A percentile compares a stretch with the other conserved stretches of the same genome.
phyloP scores from a whole-genome alignment of 1,140 invertebrate genomes.

The Papilio xuthus region DNA sequence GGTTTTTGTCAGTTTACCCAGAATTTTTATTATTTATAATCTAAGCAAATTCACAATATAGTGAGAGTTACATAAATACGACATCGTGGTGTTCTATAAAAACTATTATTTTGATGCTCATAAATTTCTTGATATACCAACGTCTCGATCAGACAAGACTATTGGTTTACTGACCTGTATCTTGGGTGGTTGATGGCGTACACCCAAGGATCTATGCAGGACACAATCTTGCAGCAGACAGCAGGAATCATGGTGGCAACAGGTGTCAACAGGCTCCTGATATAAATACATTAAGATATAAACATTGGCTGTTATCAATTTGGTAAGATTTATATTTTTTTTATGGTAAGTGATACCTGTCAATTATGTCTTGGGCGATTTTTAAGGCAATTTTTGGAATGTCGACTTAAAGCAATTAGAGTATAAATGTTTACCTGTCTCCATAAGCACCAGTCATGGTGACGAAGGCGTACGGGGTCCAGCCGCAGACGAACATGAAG shows the following conservation, averaged over 20 bases:
- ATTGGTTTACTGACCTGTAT: conserved; percentile 81
- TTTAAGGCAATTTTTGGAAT: not conserved
- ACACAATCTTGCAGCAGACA: conserved; percentile 86
- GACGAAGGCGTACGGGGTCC: conserved; percentile 89
- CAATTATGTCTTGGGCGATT: not conserved
- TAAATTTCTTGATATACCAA: not conserved
- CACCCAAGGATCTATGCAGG: conserved; percentile 90
- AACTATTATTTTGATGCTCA: not conserved
- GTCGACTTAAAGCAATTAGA: too few relatives aligned
- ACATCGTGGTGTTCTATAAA: too few relatives aligned
- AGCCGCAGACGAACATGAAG: conserved; percentile 87
- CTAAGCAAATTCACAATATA: not conserved
- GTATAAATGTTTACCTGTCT: conserved; percentile 79
- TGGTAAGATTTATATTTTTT: too few relatives aligned
- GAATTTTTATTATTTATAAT: not conserved
- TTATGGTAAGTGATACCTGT: too few relatives aligned
- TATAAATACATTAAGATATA: conserved; percentile 18
- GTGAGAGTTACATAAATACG: too few relatives aligned
- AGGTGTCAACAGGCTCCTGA: conserved; percentile 84
- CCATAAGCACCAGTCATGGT: conserved; percentile 88
- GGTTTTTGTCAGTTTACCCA: too few relatives aligned
- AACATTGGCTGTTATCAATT: too few relatives aligned
- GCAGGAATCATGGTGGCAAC: conserved; percentile 88
- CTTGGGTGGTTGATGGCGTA: conserved; percentile 91
- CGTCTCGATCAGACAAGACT: too few relatives aligned